These are phyloP conservation scores for Aeoliscus strigatus DNA, from an alignment of 2,797 vertebrate genomes.

Conservation along the genomic window DNA sequence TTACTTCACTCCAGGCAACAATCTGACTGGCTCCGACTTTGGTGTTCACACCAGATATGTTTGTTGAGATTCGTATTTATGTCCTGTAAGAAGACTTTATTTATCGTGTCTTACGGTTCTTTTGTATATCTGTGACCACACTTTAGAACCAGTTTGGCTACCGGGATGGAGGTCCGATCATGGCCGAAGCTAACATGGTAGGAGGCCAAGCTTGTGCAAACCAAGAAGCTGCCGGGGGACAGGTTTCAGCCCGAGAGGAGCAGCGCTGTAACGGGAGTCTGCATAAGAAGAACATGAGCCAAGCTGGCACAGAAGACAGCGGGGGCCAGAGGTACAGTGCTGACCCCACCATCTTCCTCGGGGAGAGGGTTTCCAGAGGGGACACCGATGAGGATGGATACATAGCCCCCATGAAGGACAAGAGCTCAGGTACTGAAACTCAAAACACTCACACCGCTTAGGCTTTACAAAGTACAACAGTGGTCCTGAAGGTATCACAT, in stretches of 20 bases:
- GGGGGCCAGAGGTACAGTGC: constrained; percentile 90
- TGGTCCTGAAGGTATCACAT: too few species aligned
- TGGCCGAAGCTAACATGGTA: constrained; percentile 38
- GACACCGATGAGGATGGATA: constrained; percentile 89
- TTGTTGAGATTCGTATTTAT: too few species aligned
- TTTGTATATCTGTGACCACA: too few species aligned
- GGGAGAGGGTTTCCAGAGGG: constrained; percentile 76
- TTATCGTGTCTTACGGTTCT: too few species aligned
- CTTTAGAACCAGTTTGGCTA: constrained; percentile 92
- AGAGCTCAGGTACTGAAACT: constrained; percentile 81
- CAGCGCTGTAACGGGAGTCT: constrained; percentile 88
- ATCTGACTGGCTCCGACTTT: constrained; percentile 12
- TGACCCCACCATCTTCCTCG: constrained; percentile 87
- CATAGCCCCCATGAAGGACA: constrained; percentile 93
- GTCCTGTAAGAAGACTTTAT: too few species aligned
- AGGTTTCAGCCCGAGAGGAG: constrained; percentile 77
- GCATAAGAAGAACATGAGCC: constrained; percentile 78
- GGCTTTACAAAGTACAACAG: too few species aligned
- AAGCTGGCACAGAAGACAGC: constrained; percentile 77
- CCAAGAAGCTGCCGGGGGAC: constrained; percentile 72
- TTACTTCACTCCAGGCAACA: constrained; percentile 20
- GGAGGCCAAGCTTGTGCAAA: constrained; percentile 67
- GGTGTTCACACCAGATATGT: not conserved
- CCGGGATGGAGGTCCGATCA: constrained; percentile 78
- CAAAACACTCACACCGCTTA: too few species aligned